Evolutionary conservation across 2,797 vertebrate genomes (phyloP).

Genomic region (Sternotherus odoratus): DNA sequence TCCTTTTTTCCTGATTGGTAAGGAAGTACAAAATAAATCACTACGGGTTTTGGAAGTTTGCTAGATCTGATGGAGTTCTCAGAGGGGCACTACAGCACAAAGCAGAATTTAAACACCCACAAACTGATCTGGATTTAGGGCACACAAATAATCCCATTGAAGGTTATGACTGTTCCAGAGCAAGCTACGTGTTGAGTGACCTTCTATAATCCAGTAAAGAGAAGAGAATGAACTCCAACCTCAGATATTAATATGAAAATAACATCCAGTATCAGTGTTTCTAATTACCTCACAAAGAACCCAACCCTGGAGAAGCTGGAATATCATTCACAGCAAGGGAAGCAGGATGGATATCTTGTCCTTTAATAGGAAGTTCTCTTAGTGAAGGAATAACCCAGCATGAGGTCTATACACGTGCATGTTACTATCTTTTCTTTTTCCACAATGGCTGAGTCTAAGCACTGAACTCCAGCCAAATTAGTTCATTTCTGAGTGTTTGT

Average conservation of each 20-base stretch:
- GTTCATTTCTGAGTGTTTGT: background rate
- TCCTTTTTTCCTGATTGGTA: background rate
- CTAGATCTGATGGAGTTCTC: background rate
- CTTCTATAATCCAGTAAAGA: background rate
- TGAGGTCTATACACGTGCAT: accelerated
- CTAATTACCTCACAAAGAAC: background rate
- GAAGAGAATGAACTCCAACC: background rate
- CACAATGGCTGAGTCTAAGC: accelerated
- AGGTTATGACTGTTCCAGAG: background rate
- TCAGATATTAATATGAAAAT: background rate
- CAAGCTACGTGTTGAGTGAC: background rate
- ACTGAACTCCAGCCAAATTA: background rate
- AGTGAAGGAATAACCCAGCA: accelerated
- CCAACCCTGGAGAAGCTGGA: background rate
- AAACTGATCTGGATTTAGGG: background rate
- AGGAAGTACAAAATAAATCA: background rate
- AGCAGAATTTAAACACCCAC: background rate
- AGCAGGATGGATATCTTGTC: background rate
- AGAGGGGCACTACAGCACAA: background rate
- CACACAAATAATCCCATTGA: background rate
- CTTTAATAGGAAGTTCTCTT: background rate
- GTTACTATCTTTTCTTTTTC: accelerated
- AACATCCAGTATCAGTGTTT: background rate
- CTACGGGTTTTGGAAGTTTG: background rate
- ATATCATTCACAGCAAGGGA: background rate